phyloP scores from a whole-genome alignment of 2,113 vertebrate species.

The Ahaetulla prasina region DNA sequence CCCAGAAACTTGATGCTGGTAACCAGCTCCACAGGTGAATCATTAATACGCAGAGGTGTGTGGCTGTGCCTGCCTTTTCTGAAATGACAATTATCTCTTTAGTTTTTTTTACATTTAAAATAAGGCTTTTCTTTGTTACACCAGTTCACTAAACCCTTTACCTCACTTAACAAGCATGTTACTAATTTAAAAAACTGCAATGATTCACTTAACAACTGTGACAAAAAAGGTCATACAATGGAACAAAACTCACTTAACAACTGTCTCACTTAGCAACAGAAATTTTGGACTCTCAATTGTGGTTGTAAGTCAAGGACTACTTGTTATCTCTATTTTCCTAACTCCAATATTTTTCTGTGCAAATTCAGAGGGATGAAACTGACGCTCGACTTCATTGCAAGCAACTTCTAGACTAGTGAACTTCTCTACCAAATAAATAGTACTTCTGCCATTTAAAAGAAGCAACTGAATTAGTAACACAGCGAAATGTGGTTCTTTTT shows the following conservation, averaged over 20 bases:
- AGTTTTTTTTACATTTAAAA: too few relatives aligned
- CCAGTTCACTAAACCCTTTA: too few relatives aligned
- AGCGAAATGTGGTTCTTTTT: neutral
- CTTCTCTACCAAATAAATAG: neutral
- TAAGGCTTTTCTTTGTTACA: too few relatives aligned
- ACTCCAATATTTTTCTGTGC: neutral
- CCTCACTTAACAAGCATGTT: neutral
- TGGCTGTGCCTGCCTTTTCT: too few relatives aligned
- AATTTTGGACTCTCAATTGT: neutral
- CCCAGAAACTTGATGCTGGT: too few relatives aligned
- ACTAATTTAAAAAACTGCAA: neutral
- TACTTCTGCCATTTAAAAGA: neutral
- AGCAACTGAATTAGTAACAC: neutral
- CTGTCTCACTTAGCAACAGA: neutral
- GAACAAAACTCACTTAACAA: neutral
- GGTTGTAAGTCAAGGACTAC: neutral
- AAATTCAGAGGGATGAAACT: neutral
- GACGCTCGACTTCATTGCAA: neutral
- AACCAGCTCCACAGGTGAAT: too few relatives aligned
- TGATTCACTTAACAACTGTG: neutral
- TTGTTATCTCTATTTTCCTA: neutral
- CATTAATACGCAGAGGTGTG: too few relatives aligned
- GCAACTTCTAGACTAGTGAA: neutral
- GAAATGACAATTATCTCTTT: too few relatives aligned
- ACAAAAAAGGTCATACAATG: neutral